Conservation (phyloP, 1,140 invertebrate genomes). For the Drosophila nigromelanica region DNA sequence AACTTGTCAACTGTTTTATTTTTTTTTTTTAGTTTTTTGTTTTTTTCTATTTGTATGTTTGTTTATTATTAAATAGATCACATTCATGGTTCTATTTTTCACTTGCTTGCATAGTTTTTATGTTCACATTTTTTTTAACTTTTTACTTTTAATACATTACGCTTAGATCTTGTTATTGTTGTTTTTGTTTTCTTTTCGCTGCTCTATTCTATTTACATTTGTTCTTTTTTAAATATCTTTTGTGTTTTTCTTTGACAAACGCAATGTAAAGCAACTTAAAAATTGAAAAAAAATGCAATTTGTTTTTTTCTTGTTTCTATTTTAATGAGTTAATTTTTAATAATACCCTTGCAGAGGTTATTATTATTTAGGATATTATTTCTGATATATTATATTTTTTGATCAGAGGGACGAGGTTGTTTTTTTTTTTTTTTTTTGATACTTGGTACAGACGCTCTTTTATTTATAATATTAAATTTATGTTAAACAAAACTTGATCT, state of each 20-base stretch:
- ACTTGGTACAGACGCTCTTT: not conserved
- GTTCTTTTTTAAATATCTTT: slow-evolving; percentile 4
- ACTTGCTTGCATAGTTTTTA: slow-evolving; percentile 67
- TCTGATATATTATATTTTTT: not conserved
- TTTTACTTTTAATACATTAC: slow-evolving; percentile 54
- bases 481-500: too few relatives aligned
- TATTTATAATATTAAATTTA: not conserved
- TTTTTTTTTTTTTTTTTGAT: not conserved
- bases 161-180: slow-evolving; percentile 32
- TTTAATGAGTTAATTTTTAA: slow-evolving; percentile 11
- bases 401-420: not conserved
- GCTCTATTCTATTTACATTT: slow-evolving; percentile 68
- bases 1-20: slow-evolving; percentile 27
- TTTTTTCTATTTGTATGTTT: slow-evolving; percentile 11
- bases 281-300: slow-evolving; percentile 10
- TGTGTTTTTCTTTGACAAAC: not conserved
- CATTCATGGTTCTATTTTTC: slow-evolving; percentile 84
- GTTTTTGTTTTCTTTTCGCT: slow-evolving; percentile 53
- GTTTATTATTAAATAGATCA: slow-evolving; percentile 83
- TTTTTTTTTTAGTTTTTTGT: slow-evolving; percentile 24
- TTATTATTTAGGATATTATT: not conserved
- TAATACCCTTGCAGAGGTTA: slow-evolving; percentile 1
- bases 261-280: slow-evolving; percentile 9
- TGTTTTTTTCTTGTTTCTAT: slow-evolving; percentile 14
- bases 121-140: slow-evolving; percentile 71